These are phyloP conservation scores for Rosalia funebris DNA, from an alignment of 2,888 invertebrate species.

Conservation along the genomic window DNA sequence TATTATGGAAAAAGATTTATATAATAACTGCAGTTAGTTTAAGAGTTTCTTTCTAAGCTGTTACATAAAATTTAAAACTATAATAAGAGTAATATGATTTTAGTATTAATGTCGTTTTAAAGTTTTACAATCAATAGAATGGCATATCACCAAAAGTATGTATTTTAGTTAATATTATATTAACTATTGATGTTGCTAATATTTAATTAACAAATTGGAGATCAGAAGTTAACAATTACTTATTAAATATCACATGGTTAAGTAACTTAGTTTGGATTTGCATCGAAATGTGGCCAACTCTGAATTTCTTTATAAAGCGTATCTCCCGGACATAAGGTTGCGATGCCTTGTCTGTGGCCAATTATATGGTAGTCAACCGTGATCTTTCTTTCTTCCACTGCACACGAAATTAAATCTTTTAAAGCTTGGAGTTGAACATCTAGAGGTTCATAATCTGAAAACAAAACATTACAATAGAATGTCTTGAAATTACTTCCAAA, in stretches of 20 bases:
- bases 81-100: no score
- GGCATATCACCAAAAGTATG: no score
- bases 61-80: no score
- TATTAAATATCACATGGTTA: background rate
- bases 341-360: conserved; percentile 35
- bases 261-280: conserved; percentile 26
- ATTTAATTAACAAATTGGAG: no score
- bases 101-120: no score
- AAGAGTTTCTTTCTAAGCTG: no score
- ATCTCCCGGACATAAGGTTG: conserved; percentile 37
- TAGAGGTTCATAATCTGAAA: conserved; percentile 26
- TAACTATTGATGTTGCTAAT: no score
- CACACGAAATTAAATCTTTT: conserved; percentile 33
- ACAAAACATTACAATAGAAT: background rate
- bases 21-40: no score
- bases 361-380: conserved; percentile 34
- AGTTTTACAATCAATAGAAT: no score
- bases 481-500: background rate
- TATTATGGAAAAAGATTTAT: no score
- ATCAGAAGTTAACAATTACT: no score
- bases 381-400: conserved; percentile 12
- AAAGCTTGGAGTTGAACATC: conserved; percentile 28
- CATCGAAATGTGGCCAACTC: conserved; percentile 28
- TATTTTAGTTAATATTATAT: no score
- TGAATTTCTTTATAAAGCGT: conserved; percentile 29